These are phyloP conservation scores for Dunckerocampus dactyliophorus DNA, from an alignment of 2,113 vertebrate genomes.

Conservation along the genomic window DNA sequence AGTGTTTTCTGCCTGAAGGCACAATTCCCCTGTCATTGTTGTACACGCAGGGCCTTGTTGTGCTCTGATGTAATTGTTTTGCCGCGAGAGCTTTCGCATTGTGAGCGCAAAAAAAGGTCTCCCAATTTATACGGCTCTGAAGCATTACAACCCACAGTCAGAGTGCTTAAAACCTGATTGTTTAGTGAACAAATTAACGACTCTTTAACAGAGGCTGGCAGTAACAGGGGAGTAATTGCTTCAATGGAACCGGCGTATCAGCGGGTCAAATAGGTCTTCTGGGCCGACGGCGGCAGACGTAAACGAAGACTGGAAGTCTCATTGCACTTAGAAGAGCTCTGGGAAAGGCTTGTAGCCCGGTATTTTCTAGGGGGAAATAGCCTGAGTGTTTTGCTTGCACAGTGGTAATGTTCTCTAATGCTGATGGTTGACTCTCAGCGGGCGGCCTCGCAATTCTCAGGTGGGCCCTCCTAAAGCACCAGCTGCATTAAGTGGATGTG, in stretches of 20 bases:
- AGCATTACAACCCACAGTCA: constrained; percentile 45
- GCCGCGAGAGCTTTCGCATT: constrained; percentile 4
- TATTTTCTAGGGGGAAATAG: constrained; percentile 60
- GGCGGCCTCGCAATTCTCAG: constrained; percentile 69
- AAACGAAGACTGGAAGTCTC: constrained; percentile 50
- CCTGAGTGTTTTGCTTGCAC: constrained; percentile 47
- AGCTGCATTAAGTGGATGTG: constrained; percentile 72
- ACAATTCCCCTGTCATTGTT: constrained; percentile 68
- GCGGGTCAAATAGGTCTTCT: constrained; percentile 39
- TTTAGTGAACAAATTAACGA: constrained; percentile 57
- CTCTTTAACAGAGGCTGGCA: constrained; percentile 41
- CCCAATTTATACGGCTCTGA: constrained; percentile 23
- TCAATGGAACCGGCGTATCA: constrained; percentile 28
- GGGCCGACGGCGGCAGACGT: constrained; percentile 35
- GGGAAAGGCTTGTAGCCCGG: constrained; percentile 42
- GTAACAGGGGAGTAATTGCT: constrained; percentile 56
- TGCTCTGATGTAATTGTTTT: constrained; percentile 68
- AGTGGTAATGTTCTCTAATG: constrained; percentile 70
- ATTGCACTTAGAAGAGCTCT: constrained; percentile 55
- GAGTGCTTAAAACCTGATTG: constrained; percentile 38
- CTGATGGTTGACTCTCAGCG: constrained; percentile 71
- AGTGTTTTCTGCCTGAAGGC: constrained; percentile 69
- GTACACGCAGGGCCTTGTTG: constrained; percentile 59
- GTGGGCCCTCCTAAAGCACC: constrained; percentile 65
- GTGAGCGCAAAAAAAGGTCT: constrained; percentile 38